A percentile compares a stretch with the other conserved stretches of the same genome.
Conservation (phyloP, 2,113 vertebrate species). For the Eulemur rufifrons region DNA sequence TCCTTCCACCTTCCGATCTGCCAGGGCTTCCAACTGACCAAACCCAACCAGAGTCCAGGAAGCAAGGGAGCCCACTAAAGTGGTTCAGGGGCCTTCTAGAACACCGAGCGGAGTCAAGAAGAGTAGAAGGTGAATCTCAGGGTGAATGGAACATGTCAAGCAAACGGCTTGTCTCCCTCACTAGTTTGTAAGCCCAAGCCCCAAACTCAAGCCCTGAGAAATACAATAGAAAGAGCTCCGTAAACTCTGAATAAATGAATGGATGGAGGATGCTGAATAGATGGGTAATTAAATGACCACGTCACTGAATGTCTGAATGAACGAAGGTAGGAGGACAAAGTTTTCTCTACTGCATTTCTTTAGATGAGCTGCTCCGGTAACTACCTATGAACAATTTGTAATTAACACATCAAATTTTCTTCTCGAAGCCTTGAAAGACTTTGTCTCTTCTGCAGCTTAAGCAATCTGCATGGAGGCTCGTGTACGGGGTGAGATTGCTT, state of each 20-base stretch:
- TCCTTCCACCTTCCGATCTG: background rate
- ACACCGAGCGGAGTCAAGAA: background rate
- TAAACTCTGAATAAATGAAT: background rate
- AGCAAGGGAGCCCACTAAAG: background rate
- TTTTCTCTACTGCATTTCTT: slow-evolving; percentile 14
- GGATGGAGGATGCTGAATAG: background rate
- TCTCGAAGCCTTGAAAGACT: slow-evolving; percentile 25
- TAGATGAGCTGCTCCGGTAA: slow-evolving; percentile 31
- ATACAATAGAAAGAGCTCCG: background rate
- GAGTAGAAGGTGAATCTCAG: background rate
- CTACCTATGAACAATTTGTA: slow-evolving; percentile 36
- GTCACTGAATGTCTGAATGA: slow-evolving; percentile 8
- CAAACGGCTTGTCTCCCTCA: background rate
- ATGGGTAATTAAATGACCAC: slow-evolving; percentile 21
- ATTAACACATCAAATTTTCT: slow-evolving; percentile 62
- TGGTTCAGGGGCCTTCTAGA: background rate
- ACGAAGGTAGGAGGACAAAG: background rate
- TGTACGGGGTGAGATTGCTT: slow-evolving; percentile 50
- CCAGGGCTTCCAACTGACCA: background rate
- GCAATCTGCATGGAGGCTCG: slow-evolving; percentile 37
- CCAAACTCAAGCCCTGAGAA: background rate
- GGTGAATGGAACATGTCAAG: background rate
- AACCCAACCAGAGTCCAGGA: background rate
- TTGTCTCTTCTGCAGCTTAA: slow-evolving; percentile 15
- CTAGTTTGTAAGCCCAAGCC: background rate